Conservation (phyloP, 2,113 vertebrate genomes). For the Channa argus region DNA sequence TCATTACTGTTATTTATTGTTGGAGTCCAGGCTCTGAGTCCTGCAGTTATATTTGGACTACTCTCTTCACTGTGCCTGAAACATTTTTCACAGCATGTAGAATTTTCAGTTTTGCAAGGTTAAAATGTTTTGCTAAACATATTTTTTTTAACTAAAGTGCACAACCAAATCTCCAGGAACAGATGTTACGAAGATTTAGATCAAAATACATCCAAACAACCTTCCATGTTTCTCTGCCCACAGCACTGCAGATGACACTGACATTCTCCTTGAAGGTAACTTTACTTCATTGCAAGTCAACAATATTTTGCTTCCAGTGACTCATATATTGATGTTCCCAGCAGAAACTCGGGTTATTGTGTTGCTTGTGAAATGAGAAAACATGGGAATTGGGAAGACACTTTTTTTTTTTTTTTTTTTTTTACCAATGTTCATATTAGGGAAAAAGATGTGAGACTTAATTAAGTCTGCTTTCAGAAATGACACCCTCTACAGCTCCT, state of each 20-base stretch:
- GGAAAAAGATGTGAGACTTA: too few species aligned
- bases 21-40: slow-evolving; percentile 14
- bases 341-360: neutral
- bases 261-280: slow-evolving; percentile 12
- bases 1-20: slow-evolving; percentile 56
- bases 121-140: slow-evolving; percentile 1
- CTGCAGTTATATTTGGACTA: slow-evolving; percentile 26
- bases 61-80: neutral
- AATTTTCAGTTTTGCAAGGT: neutral
- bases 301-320: slow-evolving; percentile 7
- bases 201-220: slow-evolving; percentile 5
- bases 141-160: neutral
- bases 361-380: neutral
- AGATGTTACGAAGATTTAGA: slow-evolving; percentile 6
- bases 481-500: neutral
- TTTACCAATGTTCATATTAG: too few species aligned
- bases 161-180: neutral
- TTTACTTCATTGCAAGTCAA: neutral
- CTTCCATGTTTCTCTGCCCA: neutral
- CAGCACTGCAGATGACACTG: neutral
- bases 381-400: too few species aligned
- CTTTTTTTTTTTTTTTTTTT: too few species aligned
- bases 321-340: neutral
- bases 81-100: neutral
- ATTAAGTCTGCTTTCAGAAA: neutral